phyloP scores from a whole-genome alignment of 2,797 vertebrate species.

The Crocodylus rhombifer region DNA sequence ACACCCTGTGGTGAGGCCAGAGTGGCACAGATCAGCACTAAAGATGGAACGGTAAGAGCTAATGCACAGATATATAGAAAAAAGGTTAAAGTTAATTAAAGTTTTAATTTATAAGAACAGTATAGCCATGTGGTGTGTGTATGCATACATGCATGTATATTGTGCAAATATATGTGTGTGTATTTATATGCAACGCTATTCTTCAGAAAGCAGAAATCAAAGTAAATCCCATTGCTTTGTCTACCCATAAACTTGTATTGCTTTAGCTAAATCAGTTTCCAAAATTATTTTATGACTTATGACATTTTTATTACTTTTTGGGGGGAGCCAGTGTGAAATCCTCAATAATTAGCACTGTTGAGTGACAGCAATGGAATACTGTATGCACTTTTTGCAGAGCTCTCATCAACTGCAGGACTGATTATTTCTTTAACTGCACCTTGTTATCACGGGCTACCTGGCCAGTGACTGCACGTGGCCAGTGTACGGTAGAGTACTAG shows the following conservation, averaged over 20 bases:
- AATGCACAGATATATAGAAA: fast-evolving
- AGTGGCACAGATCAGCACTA: slow-evolving; percentile 56
- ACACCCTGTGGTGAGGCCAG: slow-evolving; percentile 70
- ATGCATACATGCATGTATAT: no score
- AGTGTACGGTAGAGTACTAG: not conserved
- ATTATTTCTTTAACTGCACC: not conserved
- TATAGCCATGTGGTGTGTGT: no score
- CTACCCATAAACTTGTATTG: not conserved
- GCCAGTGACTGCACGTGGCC: not conserved
- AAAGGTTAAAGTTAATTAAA: fast-evolving
- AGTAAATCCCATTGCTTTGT: not conserved
- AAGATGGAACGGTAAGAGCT: not conserved
- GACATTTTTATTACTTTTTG: no score
- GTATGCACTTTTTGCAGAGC: not conserved
- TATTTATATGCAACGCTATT: no score
- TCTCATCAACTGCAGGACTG: not conserved
- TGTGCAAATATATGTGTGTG: not conserved
- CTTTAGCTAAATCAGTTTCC: not conserved
- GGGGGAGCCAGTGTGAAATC: not conserved
- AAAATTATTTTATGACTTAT: not conserved
- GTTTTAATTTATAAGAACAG: not conserved
- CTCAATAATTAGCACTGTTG: not conserved
- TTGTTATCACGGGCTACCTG: not conserved
- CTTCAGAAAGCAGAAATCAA: not conserved
- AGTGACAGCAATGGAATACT: not conserved